Evolutionary conservation across 64 coral and sea anemone species (phyloP).

Genomic region (Exaiptasia diaphana): DNA sequence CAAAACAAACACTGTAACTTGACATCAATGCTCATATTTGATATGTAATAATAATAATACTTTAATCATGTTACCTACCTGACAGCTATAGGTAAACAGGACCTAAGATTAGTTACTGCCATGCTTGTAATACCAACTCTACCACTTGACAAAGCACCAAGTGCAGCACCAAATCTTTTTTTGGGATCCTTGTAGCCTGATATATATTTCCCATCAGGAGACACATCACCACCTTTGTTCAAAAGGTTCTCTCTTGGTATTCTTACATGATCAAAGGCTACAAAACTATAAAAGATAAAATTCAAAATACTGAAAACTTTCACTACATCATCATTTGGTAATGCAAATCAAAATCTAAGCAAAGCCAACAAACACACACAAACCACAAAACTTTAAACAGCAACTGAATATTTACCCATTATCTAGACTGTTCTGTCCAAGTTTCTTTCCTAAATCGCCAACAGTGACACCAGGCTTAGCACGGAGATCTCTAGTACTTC

Average conservation of each 20-base stretch:
- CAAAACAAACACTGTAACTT: neutral
- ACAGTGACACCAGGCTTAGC: slow-evolving; percentile 83
- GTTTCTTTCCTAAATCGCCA: slow-evolving; percentile 88
- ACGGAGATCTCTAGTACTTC: slow-evolving; percentile 69
- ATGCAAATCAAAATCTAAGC: too few relatives aligned
- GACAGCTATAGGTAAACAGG: slow-evolving; percentile 83
- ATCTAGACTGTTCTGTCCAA: slow-evolving; percentile 91
- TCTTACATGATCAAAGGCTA: slow-evolving; percentile 81
- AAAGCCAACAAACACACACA: too few relatives aligned
- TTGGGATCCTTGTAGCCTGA: slow-evolving; percentile 87
- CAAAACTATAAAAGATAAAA: slow-evolving; percentile 89
- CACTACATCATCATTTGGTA: neutral
- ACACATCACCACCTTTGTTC: slow-evolving; percentile 84
- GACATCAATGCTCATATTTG: neutral
- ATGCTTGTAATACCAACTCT: slow-evolving; percentile 93
- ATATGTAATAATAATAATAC: neutral
- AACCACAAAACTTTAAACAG: too few relatives aligned
- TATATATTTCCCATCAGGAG: slow-evolving; percentile 81
- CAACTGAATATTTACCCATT: slow-evolving; percentile 70
- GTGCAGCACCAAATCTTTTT: slow-evolving; percentile 92
- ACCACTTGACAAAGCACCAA: slow-evolving; percentile 82
- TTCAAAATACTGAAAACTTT: neutral
- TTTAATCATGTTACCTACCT: slow-evolving; percentile 36
- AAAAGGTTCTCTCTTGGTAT: slow-evolving; percentile 76
- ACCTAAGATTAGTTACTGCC: slow-evolving; percentile 63